These are phyloP conservation scores for Crotalus adamanteus DNA, from an alignment of 2,797 vertebrate genomes.

Conservation along the genomic window DNA sequence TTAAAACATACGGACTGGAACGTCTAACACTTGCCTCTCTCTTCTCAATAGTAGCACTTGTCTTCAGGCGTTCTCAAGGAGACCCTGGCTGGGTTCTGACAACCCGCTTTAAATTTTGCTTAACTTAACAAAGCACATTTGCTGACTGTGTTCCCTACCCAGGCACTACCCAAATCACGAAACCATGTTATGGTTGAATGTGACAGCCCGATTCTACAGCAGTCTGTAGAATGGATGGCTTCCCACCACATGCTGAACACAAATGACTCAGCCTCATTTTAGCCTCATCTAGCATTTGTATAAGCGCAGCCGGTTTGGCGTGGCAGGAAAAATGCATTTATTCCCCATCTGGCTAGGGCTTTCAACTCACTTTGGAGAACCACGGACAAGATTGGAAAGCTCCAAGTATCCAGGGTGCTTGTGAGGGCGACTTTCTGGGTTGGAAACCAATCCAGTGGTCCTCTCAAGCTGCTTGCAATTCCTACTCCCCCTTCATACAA, in stretches of 20 bases:
- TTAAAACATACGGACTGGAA: neutral
- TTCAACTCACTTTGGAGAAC: neutral
- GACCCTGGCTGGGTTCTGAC: neutral
- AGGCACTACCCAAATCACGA: neutral
- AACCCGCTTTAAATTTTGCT: neutral
- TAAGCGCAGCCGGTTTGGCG: neutral
- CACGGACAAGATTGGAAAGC: neutral
- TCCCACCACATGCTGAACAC: neutral
- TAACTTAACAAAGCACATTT: neutral
- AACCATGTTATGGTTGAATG: neutral
- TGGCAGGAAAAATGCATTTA: neutral
- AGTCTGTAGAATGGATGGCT: neutral
- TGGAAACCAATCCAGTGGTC: neutral
- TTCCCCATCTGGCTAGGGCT: neutral
- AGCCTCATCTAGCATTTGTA: neutral
- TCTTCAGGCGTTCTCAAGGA: neutral
- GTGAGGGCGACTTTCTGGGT: neutral
- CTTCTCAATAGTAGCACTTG: neutral
- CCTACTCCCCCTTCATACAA: constrained; percentile 63
- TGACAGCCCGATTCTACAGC: neutral
- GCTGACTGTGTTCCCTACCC: neutral
- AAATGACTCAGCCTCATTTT: neutral
- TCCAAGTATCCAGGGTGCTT: neutral
- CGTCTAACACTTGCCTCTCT: neutral
- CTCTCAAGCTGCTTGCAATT: neutral